Conservation (phyloP, 2,888 invertebrate genomes). For the Tenthredo amoena region DNA sequence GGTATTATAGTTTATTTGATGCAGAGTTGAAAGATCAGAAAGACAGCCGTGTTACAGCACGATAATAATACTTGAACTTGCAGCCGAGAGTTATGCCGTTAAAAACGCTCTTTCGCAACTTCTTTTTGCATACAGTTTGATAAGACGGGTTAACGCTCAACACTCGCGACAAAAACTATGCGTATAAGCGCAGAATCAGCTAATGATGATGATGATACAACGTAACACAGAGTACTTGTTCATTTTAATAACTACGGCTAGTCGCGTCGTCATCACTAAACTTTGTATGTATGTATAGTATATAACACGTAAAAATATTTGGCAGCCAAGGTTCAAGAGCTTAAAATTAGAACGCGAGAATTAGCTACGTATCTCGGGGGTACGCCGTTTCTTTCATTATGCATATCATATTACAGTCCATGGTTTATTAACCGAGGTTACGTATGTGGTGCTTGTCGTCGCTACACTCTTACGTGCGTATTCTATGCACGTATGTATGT, state of each 20-base stretch:
- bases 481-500: too few species aligned
- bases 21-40: not conserved
- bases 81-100: not conserved
- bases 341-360: constrained; percentile 44
- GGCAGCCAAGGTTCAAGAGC: constrained; percentile 30
- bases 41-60: not conserved
- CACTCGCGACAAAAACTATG: not conserved
- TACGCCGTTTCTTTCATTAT: constrained; percentile 30
- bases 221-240: not conserved
- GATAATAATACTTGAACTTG: not conserved
- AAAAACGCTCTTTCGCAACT: not conserved
- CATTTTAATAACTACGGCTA: constrained; percentile 72
- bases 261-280: constrained; percentile 75
- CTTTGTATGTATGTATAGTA: not conserved
- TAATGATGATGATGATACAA: constrained; percentile 4
- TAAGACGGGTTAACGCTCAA: constrained; percentile 3
- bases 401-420: constrained; percentile 40
- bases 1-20: not conserved
- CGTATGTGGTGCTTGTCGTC: not conserved
- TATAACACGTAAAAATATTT: constrained; percentile 36
- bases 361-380: constrained; percentile 24
- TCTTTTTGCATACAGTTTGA: not conserved
- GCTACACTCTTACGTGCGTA: too few species aligned
- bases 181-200: not conserved
- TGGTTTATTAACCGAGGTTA: constrained; percentile 24